A percentile compares a stretch with the other conserved stretches of the same genome.
Conservation (phyloP, 2,113 vertebrate genomes). For the Spheniscus mendiculus region DNA sequence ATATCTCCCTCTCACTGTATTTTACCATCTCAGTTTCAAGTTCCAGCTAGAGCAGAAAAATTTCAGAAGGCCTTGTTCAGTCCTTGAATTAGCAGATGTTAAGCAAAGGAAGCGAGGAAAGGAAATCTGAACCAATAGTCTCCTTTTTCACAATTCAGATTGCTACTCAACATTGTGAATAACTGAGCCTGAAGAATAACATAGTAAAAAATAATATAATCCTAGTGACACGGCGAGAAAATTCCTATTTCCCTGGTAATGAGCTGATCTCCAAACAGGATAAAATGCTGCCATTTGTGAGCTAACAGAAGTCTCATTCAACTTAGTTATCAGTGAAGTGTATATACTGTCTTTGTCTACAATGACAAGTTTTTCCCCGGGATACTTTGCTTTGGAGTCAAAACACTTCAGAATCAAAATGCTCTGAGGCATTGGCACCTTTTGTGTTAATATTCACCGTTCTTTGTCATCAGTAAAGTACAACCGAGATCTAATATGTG, state of each 20-base stretch:
- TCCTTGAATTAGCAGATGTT: neutral
- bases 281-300: neutral
- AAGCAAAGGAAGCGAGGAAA: neutral
- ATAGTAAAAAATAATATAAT: neutral
- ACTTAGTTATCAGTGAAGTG: neutral
- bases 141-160: neutral
- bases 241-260: neutral
- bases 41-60: neutral
- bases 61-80: neutral
- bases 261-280: neutral
- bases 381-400: neutral
- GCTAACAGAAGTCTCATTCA: neutral
- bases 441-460: neutral
- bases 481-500: neutral
- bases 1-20: neutral
- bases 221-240: neutral
- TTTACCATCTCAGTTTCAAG: neutral
- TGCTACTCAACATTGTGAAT: neutral
- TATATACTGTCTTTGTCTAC: neutral
- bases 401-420: neutral
- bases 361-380: neutral
- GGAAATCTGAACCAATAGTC: neutral
- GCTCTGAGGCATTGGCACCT: neutral
- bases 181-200: neutral
- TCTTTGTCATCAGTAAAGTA: neutral